phyloP scores from a whole-genome alignment of 2,797 vertebrate genomes.

The Helarctos malayanus region DNA sequence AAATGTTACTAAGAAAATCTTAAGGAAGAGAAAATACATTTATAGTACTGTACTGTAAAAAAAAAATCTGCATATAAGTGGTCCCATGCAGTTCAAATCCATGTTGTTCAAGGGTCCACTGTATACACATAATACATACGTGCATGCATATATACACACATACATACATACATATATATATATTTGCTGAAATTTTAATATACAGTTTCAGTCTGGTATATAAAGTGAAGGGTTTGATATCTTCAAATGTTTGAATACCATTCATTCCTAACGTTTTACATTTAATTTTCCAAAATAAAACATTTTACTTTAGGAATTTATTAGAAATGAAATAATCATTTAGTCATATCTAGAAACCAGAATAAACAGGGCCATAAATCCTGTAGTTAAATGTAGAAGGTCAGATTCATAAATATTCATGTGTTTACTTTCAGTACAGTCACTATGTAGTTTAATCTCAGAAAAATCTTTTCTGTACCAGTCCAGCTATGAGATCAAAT shows the following conservation, averaged over 20 bases:
- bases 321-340: conserved; percentile 70
- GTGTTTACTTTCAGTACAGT: conserved; percentile 60
- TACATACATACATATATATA: not conserved
- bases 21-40: not conserved
- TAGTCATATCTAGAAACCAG: conserved; percentile 50
- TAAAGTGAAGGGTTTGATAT: conserved; percentile 26
- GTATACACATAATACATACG: not conserved
- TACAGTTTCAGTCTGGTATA: not conserved
- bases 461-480: conserved; percentile 48
- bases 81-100: not conserved
- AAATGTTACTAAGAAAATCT: not conserved
- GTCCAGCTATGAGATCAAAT: conserved; percentile 31
- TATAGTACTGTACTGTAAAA: not conserved
- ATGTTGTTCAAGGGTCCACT: not conserved
- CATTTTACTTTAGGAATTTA: conserved; percentile 58
- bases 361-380: conserved; percentile 68
- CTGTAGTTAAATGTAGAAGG: conserved; percentile 63
- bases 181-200: conserved; percentile 42
- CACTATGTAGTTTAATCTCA: conserved; percentile 66
- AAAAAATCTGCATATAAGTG: not conserved
- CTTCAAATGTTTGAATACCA: conserved; percentile 59
- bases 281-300: conserved; percentile 69
- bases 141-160: not conserved
- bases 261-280: conserved; percentile 53
- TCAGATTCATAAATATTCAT: conserved; percentile 68